Base-by-base conservation (phyloP, 2,113 vertebrate species). In the Chloroceryle aenea region DNA sequence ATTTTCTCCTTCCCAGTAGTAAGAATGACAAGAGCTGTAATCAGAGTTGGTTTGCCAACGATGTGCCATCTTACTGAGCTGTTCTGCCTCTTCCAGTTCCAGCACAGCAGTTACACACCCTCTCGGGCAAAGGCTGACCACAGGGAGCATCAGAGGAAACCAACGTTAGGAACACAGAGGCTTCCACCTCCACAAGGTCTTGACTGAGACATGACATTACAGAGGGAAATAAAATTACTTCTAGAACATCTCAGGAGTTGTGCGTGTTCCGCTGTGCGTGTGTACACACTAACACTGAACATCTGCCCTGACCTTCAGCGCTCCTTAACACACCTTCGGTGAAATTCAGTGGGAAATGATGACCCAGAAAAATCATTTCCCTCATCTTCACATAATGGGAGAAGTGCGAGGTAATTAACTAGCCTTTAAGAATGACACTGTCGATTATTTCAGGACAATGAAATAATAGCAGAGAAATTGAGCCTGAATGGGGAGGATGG, bases 381-480 rank as follows among this genome's bases (percentile, higher is more conserved):
- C 77, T 72, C 56, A 27, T 84, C 34, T 53, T 29, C 81, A 55
- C 20, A 0, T 18, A 58, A 88, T 27, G 78, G 12, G 55, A 94
- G 73, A 89, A 85, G 81, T 25, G 43, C 45, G 18, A 1, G 66
- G 75, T 79, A 91, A 96, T 94, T 85, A 82, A 69, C 53, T 22
- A 63, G 74, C 85, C 81, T 89, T 91, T 91, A 63, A 83, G 82
- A 86, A 50, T 38, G 85, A 78, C 91, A 90, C 73, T 14, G 86
- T 61, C 10, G 10, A 89, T 92, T 90, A 93, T 85, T 84, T 75
- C 87, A 78, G 93, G 90, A 78, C 68, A 86, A 78, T 87, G 85
- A 78, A 85, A 53, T 32, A 53, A 40, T 0, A 11, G 85, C 58
- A 30, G 36, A 72, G 85, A 40, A 63, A 71, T 0, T 34, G 75